Conservation (phyloP, 2,113 vertebrate genomes). For the Cisticola juncidis region DNA sequence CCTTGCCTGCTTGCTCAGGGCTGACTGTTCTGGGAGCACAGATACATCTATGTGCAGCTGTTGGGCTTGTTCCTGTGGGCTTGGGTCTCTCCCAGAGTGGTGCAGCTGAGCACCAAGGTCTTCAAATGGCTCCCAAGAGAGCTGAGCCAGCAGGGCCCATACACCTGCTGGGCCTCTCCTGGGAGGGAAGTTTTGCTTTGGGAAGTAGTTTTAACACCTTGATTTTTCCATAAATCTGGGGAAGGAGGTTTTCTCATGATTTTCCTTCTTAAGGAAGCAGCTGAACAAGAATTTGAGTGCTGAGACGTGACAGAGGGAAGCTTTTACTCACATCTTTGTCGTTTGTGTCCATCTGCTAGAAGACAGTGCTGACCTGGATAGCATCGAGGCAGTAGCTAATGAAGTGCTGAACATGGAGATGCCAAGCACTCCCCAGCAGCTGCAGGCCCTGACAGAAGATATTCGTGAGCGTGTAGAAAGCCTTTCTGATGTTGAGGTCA, state of each 20-base stretch:
- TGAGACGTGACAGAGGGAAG: not conserved
- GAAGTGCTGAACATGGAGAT: conserved; percentile 95
- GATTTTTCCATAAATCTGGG: not conserved
- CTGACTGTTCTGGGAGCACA: not conserved
- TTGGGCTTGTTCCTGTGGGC: not conserved
- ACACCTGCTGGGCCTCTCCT: not conserved
- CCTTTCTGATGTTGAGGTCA: conserved; percentile 88
- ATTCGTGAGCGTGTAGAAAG: conserved; percentile 90
- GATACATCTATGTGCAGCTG: not conserved
- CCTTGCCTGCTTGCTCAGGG: not conserved
- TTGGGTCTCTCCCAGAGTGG: accelerated
- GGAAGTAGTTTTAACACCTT: not conserved
- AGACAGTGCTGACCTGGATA: conserved; percentile 91
- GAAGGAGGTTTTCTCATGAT: not conserved
- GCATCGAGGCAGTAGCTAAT: conserved; percentile 91
- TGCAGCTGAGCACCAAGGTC: not conserved
- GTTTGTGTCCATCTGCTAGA: conserved; percentile 71
- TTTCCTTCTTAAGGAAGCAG: not conserved
- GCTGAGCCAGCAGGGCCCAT: not conserved
- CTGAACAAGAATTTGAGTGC: not conserved
- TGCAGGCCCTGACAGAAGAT: conserved; percentile 89
- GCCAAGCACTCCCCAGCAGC: conserved; percentile 91
- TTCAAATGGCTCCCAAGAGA: not conserved
- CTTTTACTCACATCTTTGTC: not conserved
- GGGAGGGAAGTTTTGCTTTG: not conserved